phyloP scores from a whole-genome alignment of 1,140 invertebrate species.

The Zophobas atratus region DNA sequence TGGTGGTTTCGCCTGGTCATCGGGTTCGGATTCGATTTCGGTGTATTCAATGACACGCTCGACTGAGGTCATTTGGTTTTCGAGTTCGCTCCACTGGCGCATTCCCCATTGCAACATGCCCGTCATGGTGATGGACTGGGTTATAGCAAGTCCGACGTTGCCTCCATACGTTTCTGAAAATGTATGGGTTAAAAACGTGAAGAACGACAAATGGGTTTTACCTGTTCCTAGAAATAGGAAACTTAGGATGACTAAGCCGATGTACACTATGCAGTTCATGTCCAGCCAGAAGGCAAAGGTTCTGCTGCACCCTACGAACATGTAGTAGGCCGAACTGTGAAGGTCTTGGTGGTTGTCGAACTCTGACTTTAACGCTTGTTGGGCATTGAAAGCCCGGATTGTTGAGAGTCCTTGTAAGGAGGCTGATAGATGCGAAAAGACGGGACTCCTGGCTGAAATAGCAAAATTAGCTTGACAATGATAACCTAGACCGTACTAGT shows the following conservation, averaged over 20 bases:
- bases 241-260: constrained; percentile 72
- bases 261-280: constrained; percentile 80
- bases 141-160: constrained; percentile 84
- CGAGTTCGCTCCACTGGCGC: constrained; percentile 83
- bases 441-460: constrained; percentile 81
- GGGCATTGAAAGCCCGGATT: constrained; percentile 80
- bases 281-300: constrained; percentile 73
- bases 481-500: not conserved
- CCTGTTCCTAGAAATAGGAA: constrained; percentile 68
- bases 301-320: constrained; percentile 77
- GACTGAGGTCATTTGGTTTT: constrained; percentile 86
- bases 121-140: constrained; percentile 82
- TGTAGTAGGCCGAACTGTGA: constrained; percentile 77
- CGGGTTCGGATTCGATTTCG: constrained; percentile 80
- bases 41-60: constrained; percentile 83
- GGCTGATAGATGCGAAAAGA: constrained; percentile 86
- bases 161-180: constrained; percentile 72
- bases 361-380: constrained; percentile 78
- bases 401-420: constrained; percentile 85
- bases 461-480: constrained; percentile 1
- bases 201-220: constrained; percentile 49
- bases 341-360: constrained; percentile 74
- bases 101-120: constrained; percentile 89
- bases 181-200: constrained; percentile 11
- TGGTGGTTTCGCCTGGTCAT: constrained; percentile 79